Evolutionary conservation across 2,113 vertebrate genomes (phyloP), one percentile per base, ranked within the genome.

Genomic region (Thamnaconus septentrionalis): DNA sequence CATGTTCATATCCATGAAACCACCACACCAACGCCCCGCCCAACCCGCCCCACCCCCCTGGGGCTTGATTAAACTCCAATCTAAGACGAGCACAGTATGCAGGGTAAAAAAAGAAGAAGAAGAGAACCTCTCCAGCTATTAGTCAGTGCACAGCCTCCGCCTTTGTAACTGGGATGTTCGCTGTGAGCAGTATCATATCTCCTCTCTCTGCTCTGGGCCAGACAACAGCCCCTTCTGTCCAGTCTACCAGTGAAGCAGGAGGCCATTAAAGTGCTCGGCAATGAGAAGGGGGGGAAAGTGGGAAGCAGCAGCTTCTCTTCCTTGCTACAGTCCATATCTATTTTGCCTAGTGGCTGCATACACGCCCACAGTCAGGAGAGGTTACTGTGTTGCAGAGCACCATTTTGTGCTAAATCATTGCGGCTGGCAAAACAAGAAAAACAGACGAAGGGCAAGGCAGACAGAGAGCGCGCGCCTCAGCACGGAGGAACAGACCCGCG

Each of bases 61-160:
- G 71, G 66, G 65, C 56, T 76, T 83, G 78, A 88, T 87, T 84
- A 86, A 72, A 68, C 76, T 83, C 58, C 11, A 39, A 80, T 88
- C 85, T 86, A 85, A 85, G 79, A 86, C 86, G 76, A 87, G 86
- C 62, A 59, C 63, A 56, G 75, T 60, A 31, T 31, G 18, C 18
- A 31, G 18, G 18, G 18, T 31, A 31, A 31, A 31, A 31, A 31
- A 31, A 31, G 18, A 31, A 10, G 48, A 11, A 31, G 70, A 59
- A 76, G 78, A 85, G 90, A 66, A 44, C 80, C 79, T 61, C 78
- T 76, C 62, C 52, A 69, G 80, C 66, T 83, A 82, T 89, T 76
- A 85, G 80, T 76, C 81, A 73, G 54, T 47, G 46, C 56, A 75
- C 64, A 65, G 56, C 71, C 76, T 82, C 56, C 18, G 18, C 18